phyloP scores from a whole-genome alignment of 1,140 invertebrate species.

The Atopsyche davidsoni region DNA sequence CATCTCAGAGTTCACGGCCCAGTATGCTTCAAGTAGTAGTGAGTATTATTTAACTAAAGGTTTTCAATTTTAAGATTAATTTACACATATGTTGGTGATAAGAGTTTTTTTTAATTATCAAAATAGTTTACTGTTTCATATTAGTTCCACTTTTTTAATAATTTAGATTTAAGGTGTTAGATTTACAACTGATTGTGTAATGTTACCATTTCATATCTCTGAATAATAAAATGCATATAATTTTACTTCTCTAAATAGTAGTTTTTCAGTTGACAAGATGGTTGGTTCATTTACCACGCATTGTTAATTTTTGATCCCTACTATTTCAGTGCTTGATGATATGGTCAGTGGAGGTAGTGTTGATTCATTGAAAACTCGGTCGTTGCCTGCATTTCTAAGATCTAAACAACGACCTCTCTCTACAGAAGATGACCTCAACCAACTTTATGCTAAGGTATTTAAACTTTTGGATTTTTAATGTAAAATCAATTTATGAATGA shows the following conservation, averaged over 20 bases:
- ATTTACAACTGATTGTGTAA: too few relatives aligned
- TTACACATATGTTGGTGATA: not conserved
- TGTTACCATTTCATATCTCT: too few relatives aligned
- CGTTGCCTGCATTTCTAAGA: conserved; percentile 60
- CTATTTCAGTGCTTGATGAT: conserved; percentile 55
- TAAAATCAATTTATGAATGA: not conserved
- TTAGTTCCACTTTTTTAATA: not conserved
- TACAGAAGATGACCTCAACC: conserved; percentile 61
- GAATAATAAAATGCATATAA: too few relatives aligned
- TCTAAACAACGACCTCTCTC: conserved; percentile 57
- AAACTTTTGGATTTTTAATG: conserved; percentile 1
- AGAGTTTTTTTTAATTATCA: conserved; percentile 7
- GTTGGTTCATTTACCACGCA: too few relatives aligned
- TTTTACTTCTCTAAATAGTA: too few relatives aligned
- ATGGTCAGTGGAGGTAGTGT: conserved; percentile 41
- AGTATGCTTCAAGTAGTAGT: conserved; percentile 62
- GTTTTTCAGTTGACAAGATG: too few relatives aligned
- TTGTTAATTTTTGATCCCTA: too few relatives aligned
- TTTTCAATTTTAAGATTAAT: not conserved
- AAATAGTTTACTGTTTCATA: conserved; percentile 3
- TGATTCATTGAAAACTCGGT: conserved; percentile 58
- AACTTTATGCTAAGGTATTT: conserved; percentile 63
- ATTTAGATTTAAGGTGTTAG: too few relatives aligned
- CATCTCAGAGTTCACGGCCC: conserved; percentile 33
- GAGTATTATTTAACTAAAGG: conserved; percentile 32